These are phyloP conservation scores for Hypena proboscidalis DNA, from an alignment of 2,888 invertebrate species.

Conservation along the genomic window DNA sequence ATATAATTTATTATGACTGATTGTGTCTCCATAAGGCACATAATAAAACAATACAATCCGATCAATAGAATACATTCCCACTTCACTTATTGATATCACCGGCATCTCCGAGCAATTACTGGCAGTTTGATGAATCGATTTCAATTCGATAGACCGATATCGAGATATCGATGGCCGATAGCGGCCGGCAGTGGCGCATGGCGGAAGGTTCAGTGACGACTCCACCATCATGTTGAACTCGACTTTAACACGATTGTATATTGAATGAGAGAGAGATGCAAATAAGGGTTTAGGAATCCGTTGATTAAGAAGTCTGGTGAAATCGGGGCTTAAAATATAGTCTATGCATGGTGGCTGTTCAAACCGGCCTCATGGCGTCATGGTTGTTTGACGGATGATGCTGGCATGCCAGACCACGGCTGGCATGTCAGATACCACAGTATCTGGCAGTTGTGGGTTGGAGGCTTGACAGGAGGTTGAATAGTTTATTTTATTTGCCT, in stretches of 20 bases:
- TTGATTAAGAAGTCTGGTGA: too few relatives aligned
- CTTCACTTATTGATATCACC: conserved; percentile 43
- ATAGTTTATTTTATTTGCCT: too few relatives aligned
- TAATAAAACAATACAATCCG: conserved; percentile 17
- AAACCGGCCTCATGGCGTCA: too few relatives aligned
- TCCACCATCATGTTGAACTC: too few relatives aligned
- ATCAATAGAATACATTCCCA: conserved; percentile 39
- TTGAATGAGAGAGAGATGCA: too few relatives aligned
- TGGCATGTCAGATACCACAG: background rate
- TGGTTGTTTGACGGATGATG: conserved; percentile 11
- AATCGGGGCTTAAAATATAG: too few relatives aligned
- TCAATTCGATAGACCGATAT: conserved; percentile 41
- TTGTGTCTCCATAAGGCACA: background rate
- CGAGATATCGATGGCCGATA: conserved; percentile 36
- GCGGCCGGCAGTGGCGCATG: conserved; percentile 27
- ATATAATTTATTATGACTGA: too few relatives aligned
- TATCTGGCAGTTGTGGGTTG: background rate
- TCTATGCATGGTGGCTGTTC: too few relatives aligned
- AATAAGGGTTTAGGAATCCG: too few relatives aligned
- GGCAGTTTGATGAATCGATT: conserved; percentile 52
- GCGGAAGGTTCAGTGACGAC: conserved; percentile 22
- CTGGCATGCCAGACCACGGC: too few relatives aligned
- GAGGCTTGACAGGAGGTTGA: background rate
- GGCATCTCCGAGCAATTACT: conserved; percentile 52
- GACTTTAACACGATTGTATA: too few relatives aligned